Evolutionary conservation across 1,140 invertebrate genomes (phyloP), one percentile per base, ranked within the genome.

Genomic region (Apis cerana): DNA sequence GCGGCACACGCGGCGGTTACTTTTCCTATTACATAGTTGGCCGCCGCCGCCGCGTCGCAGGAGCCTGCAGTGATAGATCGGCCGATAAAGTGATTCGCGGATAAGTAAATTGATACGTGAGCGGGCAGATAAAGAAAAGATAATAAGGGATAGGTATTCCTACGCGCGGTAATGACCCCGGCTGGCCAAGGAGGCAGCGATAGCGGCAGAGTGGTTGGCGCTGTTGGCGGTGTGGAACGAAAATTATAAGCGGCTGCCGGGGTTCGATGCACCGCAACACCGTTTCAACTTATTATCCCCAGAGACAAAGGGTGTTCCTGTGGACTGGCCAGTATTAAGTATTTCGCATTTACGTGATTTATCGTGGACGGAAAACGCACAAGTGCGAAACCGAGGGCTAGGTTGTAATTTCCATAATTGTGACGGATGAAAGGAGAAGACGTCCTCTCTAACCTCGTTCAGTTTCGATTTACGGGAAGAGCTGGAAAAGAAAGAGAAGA

Each of bases 91-190:
- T 81, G 88, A 89, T 89, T 88, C 88, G 85, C 81, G 84, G 88
- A 89, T 89, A 89, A 89, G 86, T 86, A 89, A 89, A 89, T 89
- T 89, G 88, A 89, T 89, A 88, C 86, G 88, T 88, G 83, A 89
- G 86, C 84, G 82, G 72, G 74, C 77, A 80, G 86, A 88, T 88
- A 88, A 88, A 88, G 87, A 77, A 75, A 74, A 81, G 86, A 80
- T 88, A 88, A 88, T 88, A 88, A 88, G 85, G 79, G 84, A 83
- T 88, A 80, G 87, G 68, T 70, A 81, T 83, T 88, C 72, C 54
- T 43, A 5, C 33, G 33, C 33, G 33, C 61, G 76, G 83, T 89
- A 89, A 89, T 89, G 88, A 88, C 77, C 84, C 80, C 75, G 84
- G 85, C 33, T 27, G 33, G 77, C 83, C 33, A 3, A 33, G 33